Base-by-base conservation (phyloP, 2,113 vertebrate species). In the Trogon melanurus region DNA sequence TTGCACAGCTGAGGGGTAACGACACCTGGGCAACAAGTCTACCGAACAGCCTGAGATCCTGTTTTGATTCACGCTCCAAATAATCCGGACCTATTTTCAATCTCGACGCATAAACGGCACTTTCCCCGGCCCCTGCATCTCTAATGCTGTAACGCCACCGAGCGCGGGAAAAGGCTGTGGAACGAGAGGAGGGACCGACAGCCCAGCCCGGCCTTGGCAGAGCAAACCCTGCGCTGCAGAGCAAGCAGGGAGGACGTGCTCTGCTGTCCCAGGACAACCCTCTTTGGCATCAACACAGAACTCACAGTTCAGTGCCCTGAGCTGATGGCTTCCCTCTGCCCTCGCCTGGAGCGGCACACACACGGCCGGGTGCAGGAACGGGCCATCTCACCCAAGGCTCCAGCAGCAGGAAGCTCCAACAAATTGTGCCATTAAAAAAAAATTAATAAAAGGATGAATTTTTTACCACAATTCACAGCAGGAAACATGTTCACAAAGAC, bases 191-290 rank as follows among this genome's bases (percentile, higher is more conserved):
- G 61, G 34, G 5, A 27, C 56, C 26, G n/a, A 15, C n/a, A 20
- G 2, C 5, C 29, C n/a, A 20, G 2, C 5, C 29, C 1, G 34
- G 34, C 3, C 21, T 3, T 3, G 44, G 34, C 34, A 23, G 53
- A 18, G 18, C 56, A 5, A 44, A 22, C 30, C 13, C 5, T 36
- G 21, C 30, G 5, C 17, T 3, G 47, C 47, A 27, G 7, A 14
- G 11, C 27, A 2, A 20, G 4, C 1, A n/a, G 41, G 0, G n/a
- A 20, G 41, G 41, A 32, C 1, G 22, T 10, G 48, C 48, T 29
- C 41, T 38, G 74, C 50, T 23, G 30, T 14, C n/a, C 29, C 5
- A 1, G 3, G 18, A 13, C 18, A 6, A 4, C 12, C 74, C 6
- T 1, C 67, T 12, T 5, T 3, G 13, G 6, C 22, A 44, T n/a